Percentiles rank a stretch among this genome's conserved stretches.
phyloP scores from a whole-genome alignment of 2,888 invertebrate genomes.

The Stratiomys singularior region DNA sequence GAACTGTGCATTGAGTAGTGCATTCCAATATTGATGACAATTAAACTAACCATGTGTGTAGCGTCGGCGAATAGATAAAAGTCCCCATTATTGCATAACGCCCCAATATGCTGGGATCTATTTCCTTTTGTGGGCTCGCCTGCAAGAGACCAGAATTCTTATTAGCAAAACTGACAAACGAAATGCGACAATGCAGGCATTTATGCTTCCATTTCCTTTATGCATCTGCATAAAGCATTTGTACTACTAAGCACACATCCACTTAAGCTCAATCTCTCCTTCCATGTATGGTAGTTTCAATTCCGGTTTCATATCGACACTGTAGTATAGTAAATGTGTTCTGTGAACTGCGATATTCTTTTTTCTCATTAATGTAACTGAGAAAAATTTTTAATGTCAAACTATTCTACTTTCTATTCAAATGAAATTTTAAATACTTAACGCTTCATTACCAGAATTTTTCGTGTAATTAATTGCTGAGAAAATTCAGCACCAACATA shows the following conservation, averaged over 20 bases:
- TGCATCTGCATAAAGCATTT: no score
- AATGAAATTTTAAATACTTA: constrained; percentile 44
- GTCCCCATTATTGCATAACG: constrained; percentile 73
- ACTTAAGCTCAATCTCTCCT: no score
- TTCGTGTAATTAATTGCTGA: constrained; percentile 78
- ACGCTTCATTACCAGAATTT: constrained; percentile 70
- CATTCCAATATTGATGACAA: constrained; percentile 9
- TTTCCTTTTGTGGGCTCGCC: constrained; percentile 61
- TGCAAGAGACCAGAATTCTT: constrained; percentile 53
- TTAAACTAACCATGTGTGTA: constrained; percentile 70
- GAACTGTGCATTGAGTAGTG: no score
- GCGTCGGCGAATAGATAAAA: constrained; percentile 70
- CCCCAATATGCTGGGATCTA: constrained; percentile 68
- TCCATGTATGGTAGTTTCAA: no score
- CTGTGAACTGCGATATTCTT: no score
- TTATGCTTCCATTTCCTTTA: no score
- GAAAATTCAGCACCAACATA: constrained; percentile 83
- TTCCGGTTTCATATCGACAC: no score
- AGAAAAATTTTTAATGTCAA: neutral
- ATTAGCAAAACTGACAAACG: constrained; percentile 6
- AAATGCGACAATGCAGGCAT: no score
- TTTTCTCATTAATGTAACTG: neutral
- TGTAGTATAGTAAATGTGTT: no score
- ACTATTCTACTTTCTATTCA: neutral
- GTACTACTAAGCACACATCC: no score